Evolutionary conservation across 2,888 invertebrate species (phyloP).

Genomic region (Dione vanillae): DNA sequence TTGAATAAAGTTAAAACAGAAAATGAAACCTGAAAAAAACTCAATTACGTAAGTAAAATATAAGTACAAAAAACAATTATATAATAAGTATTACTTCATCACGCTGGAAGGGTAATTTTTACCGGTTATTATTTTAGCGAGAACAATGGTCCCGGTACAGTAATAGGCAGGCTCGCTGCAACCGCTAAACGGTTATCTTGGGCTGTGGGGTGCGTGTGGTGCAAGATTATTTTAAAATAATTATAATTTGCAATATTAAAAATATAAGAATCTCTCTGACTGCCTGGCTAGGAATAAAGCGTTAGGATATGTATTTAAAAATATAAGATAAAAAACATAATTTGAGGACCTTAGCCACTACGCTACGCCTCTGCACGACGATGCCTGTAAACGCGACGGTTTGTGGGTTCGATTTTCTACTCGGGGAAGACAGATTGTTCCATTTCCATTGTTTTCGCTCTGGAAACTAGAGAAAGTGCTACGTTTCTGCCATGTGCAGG

Average conservation of each 20-base stretch:
- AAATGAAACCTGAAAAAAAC: background rate
- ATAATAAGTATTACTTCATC: slow-evolving; percentile 11
- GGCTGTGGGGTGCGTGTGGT: slow-evolving; percentile 61
- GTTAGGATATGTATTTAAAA: too few species aligned
- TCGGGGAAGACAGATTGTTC: too few species aligned
- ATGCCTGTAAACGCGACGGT: too few species aligned
- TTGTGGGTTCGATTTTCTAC: too few species aligned
- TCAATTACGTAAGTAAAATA: slow-evolving; percentile 8
- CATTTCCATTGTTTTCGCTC: too few species aligned
- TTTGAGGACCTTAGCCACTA: too few species aligned
- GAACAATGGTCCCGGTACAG: slow-evolving; percentile 71
- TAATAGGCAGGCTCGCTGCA: slow-evolving; percentile 77
- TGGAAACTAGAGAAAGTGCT: too few species aligned
- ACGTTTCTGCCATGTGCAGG: too few species aligned
- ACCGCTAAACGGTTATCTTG: slow-evolving; percentile 80
- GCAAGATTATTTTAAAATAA: slow-evolving; percentile 45
- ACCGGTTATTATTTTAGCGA: slow-evolving; percentile 72
- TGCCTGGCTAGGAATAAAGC: too few species aligned
- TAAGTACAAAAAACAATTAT: slow-evolving; percentile 14
- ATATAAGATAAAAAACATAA: too few species aligned
- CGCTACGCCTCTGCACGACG: too few species aligned
- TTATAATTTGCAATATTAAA: background rate
- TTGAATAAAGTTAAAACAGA: background rate
- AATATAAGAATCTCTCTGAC: too few species aligned
- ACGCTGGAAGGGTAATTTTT: slow-evolving; percentile 58